Base-by-base conservation (phyloP, 2,113 vertebrate genomes). In the Melanerpes formicivorus region DNA sequence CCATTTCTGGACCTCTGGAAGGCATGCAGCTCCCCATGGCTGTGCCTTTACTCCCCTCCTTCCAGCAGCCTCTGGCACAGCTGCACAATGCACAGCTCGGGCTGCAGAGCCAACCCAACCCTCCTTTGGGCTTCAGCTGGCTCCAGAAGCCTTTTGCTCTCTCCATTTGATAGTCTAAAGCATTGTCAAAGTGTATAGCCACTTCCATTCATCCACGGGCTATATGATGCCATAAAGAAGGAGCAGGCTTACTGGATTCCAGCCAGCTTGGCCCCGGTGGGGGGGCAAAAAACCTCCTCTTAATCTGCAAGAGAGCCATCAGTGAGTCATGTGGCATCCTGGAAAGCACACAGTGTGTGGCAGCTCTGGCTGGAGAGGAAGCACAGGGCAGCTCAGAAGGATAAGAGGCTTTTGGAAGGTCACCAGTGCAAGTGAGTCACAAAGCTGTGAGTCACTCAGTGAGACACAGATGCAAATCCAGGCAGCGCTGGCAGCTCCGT, bases 401-500 rank as follows among this genome's bases (percentile, higher is more conserved):
- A 94, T 88, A 86, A 91, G 88, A 91, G 55, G 86, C 62, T 96
- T 94, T 95, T 90, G 93, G 80, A 88, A 93, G 88, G 92, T 89
- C 73, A 81, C 62, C 70, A 88, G 69, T 86, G 86, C 90, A 93
- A 94, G 46, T 91, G 95, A 96, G 88, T 96, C 96, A 95, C 48
- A 64, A 21, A 86, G 80, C 9, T 37, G 75, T 95, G 95, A 96
- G 73, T 96, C 91, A 92, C 6, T 67, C 32, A 4, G 26, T 42
- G 73, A 90, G 88, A 74, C 18, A 74, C 76, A 86, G 65, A 75
- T 62, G 82, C 66, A 76, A 58, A 93, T 86, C 54, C 73, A 71
- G 14, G 63, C 67, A 64, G 62, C 1, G 1, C 70, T 64, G 54
- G 62, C 54, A 75, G 54, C 88, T 90, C 71, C 52, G 80, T 83